These are phyloP conservation scores for Sminthurinus aureus DNA, from an alignment of 2,888 invertebrate genomes.

Conservation along the genomic window DNA sequence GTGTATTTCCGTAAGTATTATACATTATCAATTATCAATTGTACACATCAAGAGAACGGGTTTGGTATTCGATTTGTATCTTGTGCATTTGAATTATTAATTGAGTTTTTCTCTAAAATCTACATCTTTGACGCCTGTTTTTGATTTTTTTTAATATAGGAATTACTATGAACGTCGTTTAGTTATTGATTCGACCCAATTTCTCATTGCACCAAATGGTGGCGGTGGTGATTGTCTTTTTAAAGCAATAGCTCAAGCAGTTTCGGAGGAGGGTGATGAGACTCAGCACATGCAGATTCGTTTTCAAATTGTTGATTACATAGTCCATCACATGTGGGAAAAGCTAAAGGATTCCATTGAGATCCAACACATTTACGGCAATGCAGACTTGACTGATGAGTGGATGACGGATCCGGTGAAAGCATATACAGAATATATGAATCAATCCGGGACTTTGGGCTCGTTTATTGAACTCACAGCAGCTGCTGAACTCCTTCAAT, in stretches of 20 bases:
- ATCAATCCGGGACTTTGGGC: conserved; percentile 45
- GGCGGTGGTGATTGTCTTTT: conserved; percentile 55
- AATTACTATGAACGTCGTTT: conserved; percentile 30
- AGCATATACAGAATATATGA: conserved; percentile 52
- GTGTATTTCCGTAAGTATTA: conserved; percentile 4
- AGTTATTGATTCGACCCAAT: conserved; percentile 23
- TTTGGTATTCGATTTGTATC: background rate
- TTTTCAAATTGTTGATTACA: conserved; percentile 47
- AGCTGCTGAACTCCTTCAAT: conserved; percentile 50
- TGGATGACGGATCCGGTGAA: conserved; percentile 49
- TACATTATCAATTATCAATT: background rate
- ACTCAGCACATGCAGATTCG: conserved; percentile 49
- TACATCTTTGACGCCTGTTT: no score
- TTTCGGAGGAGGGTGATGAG: conserved; percentile 46
- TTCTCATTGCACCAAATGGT: conserved; percentile 51
- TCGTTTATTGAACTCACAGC: conserved; percentile 52
- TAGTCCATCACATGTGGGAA: conserved; percentile 34
- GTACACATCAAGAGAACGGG: background rate
- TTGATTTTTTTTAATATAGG: conserved; percentile 2
- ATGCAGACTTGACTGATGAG: conserved; percentile 44
- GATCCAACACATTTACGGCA: conserved; percentile 53
- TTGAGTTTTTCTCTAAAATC: no score
- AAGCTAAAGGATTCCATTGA: conserved; percentile 52
- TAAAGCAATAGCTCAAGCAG: conserved; percentile 55
- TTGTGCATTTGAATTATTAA: no score